A percentile compares a stretch with the other conserved stretches of the same genome.
Evolutionary conservation across 1,140 invertebrate species (phyloP).

Genomic region (Lithobius niger): DNA sequence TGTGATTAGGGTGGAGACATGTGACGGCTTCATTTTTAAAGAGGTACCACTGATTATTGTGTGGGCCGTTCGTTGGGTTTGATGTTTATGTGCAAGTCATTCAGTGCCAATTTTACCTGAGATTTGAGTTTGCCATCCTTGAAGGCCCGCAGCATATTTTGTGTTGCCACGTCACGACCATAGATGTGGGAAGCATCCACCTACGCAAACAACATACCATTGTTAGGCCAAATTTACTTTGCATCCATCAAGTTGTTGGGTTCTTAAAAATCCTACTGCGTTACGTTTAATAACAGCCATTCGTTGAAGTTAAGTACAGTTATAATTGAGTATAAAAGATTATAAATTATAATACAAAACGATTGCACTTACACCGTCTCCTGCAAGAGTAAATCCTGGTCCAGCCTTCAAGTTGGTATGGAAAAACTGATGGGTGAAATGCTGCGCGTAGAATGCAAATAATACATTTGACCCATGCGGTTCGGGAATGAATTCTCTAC

Average conservation of each 20-base stretch:
- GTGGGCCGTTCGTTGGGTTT: background rate
- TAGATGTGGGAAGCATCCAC: slow-evolving; percentile 35
- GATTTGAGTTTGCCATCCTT: slow-evolving; percentile 8
- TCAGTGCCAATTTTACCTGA: slow-evolving; percentile 1
- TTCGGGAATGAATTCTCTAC: slow-evolving; percentile 31
- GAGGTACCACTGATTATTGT: background rate
- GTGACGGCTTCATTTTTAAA: background rate
- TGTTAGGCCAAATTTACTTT: too few relatives aligned
- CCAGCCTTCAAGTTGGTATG: slow-evolving; percentile 31
- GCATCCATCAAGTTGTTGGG: too few relatives aligned
- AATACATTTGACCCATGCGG: slow-evolving; percentile 31
- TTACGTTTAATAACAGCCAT: too few relatives aligned
- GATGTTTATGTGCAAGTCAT: background rate
- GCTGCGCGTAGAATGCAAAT: slow-evolving; percentile 35
- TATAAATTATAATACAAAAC: background rate
- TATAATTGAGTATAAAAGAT: too few relatives aligned
- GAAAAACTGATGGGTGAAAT: slow-evolving; percentile 38
- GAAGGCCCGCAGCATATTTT: slow-evolving; percentile 21
- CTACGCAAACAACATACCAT: slow-evolving; percentile 19
- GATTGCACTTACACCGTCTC: slow-evolving; percentile 29
- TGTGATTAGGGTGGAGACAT: background rate
- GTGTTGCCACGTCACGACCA: slow-evolving; percentile 27
- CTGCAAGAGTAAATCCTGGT: slow-evolving; percentile 29
- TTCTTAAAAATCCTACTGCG: too few relatives aligned
- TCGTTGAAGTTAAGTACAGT: too few relatives aligned